Percentiles rank a stretch among this genome's conserved stretches.
Evolutionary conservation across 2,113 vertebrate genomes (phyloP).

Genomic region (Glareola pratincola): DNA sequence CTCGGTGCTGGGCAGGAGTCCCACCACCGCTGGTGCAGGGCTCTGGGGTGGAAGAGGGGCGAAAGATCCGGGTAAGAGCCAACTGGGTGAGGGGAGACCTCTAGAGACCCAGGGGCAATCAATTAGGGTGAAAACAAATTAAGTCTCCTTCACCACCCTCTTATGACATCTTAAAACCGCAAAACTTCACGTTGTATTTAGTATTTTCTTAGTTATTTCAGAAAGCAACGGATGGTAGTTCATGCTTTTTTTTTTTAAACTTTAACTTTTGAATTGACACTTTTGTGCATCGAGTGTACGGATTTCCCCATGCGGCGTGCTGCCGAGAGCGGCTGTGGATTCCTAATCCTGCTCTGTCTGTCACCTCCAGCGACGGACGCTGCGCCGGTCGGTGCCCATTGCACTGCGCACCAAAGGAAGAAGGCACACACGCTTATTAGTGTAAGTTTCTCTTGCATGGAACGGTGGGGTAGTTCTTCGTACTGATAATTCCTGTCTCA

Average conservation of each 20-base stretch:
- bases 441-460: background rate
- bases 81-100: background rate
- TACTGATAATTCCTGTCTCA: background rate
- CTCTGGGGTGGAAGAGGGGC: background rate
- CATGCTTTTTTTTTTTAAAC: background rate
- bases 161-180: background rate
- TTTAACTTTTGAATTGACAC: background rate
- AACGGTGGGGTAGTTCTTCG: background rate
- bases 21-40: background rate
- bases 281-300: background rate
- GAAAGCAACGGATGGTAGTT: background rate
- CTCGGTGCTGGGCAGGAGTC: background rate
- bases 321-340: background rate
- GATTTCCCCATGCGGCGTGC: background rate
- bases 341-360: background rate
- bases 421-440: background rate
- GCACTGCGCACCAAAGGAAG: background rate
- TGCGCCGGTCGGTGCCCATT: fast-evolving
- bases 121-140: fast-evolving
- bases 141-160: background rate
- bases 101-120: background rate
- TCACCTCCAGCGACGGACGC: background rate
- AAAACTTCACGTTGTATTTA: background rate
- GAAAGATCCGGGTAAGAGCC: background rate
- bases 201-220: background rate